Percentiles rank a stretch among this genome's conserved stretches.
phyloP scores from a whole-genome alignment of 1,140 invertebrate species.

The Maniola jurtina region DNA sequence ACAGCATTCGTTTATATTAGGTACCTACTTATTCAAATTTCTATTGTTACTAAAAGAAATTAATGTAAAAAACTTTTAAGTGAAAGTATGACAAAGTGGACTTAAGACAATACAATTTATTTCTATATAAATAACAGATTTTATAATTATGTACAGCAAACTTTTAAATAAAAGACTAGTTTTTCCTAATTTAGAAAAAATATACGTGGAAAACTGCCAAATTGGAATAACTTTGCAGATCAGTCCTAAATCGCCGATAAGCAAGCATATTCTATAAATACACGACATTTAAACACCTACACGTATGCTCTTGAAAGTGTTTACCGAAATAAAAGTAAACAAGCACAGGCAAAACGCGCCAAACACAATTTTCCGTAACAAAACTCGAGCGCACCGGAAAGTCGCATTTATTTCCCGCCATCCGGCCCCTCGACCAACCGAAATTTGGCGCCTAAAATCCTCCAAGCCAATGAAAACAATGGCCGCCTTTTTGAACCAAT shows the following conservation, averaged over 20 bases:
- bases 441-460: constrained; percentile 76
- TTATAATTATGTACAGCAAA: not conserved
- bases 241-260: not conserved
- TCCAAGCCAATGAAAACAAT: constrained; percentile 56
- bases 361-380: constrained; percentile 71
- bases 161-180: not conserved
- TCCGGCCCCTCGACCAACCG: constrained; percentile 74
- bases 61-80: not conserved
- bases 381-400: constrained; percentile 71
- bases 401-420: constrained; percentile 73
- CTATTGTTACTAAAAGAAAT: too few relatives aligned
- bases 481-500: constrained; percentile 76
- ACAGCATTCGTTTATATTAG: too few relatives aligned
- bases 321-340: constrained; percentile 44
- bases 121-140: not conserved
- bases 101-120: not conserved
- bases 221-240: not conserved
- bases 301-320: constrained; percentile 28
- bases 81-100: not conserved
- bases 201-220: not conserved
- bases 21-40: too few relatives aligned
- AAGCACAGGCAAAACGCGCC: constrained; percentile 58
- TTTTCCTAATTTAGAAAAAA: not conserved
- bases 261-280: constrained; percentile 17
- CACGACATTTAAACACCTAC: constrained; percentile 21